Evolutionary conservation across 1,140 invertebrate species (phyloP).

Genomic region (Caenorhabditis tropicalis): DNA sequence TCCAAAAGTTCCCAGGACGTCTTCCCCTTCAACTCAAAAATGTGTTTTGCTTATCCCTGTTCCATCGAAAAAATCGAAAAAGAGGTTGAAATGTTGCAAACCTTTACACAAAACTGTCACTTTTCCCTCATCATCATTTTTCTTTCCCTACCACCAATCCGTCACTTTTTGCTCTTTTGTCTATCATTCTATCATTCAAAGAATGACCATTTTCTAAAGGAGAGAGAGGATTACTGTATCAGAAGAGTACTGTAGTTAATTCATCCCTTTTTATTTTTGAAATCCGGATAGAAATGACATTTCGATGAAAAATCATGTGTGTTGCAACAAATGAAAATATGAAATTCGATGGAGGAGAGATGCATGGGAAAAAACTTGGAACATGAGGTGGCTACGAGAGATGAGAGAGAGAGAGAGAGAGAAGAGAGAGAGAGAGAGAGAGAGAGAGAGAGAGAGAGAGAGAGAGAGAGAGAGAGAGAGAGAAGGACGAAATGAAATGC

Average conservation of each 20-base stretch:
- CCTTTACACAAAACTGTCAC: slow-evolving; percentile 35
- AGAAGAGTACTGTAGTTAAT: background rate
- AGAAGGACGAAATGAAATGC: background rate
- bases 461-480: background rate
- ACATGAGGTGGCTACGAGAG: background rate
- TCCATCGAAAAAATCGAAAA: background rate
- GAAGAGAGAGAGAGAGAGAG: background rate
- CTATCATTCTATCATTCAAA: background rate
- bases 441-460: background rate
- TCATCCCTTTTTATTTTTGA: too few species aligned
- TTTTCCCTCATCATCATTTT: background rate
- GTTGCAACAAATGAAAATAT: too few species aligned
- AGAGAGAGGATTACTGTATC: background rate
- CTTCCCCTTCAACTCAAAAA: background rate
- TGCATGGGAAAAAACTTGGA: background rate
- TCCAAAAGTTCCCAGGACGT: too few species aligned
- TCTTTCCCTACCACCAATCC: background rate
- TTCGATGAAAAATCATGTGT: too few species aligned
- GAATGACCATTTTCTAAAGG: background rate
- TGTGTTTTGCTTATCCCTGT: background rate
- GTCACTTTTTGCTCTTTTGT: slow-evolving; percentile 34
- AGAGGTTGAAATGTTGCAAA: slow-evolving; percentile 31
- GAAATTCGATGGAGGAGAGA: too few species aligned
- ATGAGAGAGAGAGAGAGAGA: background rate
- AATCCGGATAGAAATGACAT: too few species aligned